Percentiles rank a stretch among this genome's conserved stretches.
phyloP scores from a whole-genome alignment of 2,888 invertebrate genomes.

The Seladonia tumulorum region DNA sequence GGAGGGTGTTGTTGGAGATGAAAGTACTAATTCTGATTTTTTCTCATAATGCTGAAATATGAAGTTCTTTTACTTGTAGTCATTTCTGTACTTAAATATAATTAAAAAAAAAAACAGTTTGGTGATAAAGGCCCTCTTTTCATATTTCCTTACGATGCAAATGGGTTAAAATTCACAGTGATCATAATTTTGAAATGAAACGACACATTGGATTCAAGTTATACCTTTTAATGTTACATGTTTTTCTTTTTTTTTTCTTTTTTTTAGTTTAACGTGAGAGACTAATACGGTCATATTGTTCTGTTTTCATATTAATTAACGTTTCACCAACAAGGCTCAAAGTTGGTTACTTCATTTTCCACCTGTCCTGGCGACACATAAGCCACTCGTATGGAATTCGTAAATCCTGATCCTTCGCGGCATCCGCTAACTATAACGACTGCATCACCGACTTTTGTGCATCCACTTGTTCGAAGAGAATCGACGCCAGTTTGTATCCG shows the following conservation, averaged over 20 bases:
- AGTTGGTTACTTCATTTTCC: conserved; percentile 55
- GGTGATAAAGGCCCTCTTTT: too few relatives aligned
- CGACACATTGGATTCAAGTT: not conserved
- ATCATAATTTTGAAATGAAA: not conserved
- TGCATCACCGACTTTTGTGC: conserved; percentile 89
- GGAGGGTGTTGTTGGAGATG: too few relatives aligned
- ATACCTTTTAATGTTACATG: not conserved
- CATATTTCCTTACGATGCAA: too few relatives aligned
- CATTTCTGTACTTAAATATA: too few relatives aligned
- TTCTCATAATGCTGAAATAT: too few relatives aligned
- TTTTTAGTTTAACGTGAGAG: not conserved
- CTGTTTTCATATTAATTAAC: not conserved
- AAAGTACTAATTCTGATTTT: too few relatives aligned
- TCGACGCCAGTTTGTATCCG: conserved; percentile 87
- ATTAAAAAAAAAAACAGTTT: too few relatives aligned
- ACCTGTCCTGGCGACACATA: conserved; percentile 83
- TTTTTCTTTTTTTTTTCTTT: not conserved
- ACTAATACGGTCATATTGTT: not conserved
- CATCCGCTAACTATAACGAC: conserved; percentile 90
- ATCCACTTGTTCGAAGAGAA: conserved; percentile 87
- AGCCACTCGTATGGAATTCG: conserved; percentile 89
- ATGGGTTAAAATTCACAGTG: too few relatives aligned
- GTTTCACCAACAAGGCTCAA: conserved; percentile 64
- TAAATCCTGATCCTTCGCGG: conserved; percentile 88
- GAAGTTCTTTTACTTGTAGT: too few relatives aligned